phyloP scores from a whole-genome alignment of 2,888 invertebrate genomes.

The Ochropleura leucogaster region DNA sequence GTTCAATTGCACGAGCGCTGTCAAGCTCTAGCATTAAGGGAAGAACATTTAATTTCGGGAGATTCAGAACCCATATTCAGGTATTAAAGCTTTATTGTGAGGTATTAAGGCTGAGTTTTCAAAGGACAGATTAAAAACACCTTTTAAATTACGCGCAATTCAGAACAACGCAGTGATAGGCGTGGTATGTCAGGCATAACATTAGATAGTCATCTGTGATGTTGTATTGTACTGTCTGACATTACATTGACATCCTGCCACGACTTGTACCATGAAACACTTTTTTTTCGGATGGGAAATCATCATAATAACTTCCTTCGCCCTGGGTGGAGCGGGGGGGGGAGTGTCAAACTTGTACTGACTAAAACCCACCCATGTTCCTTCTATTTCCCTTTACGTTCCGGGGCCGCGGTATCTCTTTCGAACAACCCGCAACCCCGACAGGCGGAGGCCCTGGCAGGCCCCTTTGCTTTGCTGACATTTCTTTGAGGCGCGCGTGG shows the following conservation, averaged over 20 bases:
- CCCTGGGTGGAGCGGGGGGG: no score
- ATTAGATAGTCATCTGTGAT: neutral
- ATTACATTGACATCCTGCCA: neutral
- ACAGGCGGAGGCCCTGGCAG: no score
- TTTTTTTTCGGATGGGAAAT: no score
- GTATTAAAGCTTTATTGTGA: neutral
- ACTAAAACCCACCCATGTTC: no score
- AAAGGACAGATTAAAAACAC: neutral
- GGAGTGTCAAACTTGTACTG: no score
- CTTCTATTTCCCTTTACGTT: no score
- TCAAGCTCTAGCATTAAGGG: neutral
- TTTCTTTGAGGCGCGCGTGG: no score
- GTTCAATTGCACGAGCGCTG: constrained; percentile 17
- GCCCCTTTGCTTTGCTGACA: no score
- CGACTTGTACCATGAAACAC: neutral
- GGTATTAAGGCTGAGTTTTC: neutral
- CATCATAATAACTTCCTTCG: no score
- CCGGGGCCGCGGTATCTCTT: no score
- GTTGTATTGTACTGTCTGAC: no score
- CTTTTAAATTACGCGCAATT: neutral
- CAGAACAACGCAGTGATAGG: neutral
- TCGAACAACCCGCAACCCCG: no score
- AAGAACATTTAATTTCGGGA: neutral
- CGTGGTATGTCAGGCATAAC: neutral
- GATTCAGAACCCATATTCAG: neutral